phyloP scores from a whole-genome alignment of 2,113 vertebrate genomes.

The Cyanoramphus novaezelandiae region DNA sequence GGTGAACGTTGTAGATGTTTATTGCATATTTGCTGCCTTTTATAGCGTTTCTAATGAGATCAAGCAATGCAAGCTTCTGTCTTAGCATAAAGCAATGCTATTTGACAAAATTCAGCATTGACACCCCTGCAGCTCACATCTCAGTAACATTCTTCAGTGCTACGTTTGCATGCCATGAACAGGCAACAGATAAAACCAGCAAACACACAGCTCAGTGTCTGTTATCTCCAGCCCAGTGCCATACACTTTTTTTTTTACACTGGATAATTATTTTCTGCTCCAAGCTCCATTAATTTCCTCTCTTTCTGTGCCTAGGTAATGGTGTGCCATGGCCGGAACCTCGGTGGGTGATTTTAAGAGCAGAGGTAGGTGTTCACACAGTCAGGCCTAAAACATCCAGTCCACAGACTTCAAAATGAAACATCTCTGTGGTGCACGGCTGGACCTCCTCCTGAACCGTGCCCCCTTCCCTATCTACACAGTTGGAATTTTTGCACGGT shows the following conservation, averaged over 20 bases:
- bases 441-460: neutral
- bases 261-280: no score
- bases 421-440: fast-evolving
- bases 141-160: neutral
- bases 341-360: neutral
- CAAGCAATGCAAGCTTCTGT: neutral
- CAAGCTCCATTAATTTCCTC: no score
- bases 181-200: neutral
- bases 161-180: neutral
- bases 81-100: neutral
- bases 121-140: neutral
- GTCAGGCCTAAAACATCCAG: no score
- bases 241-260: fast-evolving
- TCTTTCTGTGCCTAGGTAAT: fast-evolving
- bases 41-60: neutral
- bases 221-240: no score
- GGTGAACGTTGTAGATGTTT: neutral
- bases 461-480: no score
- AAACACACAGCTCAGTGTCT: neutral
- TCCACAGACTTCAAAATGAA: neutral
- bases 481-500: neutral
- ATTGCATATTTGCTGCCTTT: fast-evolving
- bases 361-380: no score
- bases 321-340: neutral
- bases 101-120: neutral